Evolutionary conservation across 2,888 invertebrate genomes (phyloP), one percentile per base, ranked within the genome.

Genomic region (Pollenia griseotomentosa): DNA sequence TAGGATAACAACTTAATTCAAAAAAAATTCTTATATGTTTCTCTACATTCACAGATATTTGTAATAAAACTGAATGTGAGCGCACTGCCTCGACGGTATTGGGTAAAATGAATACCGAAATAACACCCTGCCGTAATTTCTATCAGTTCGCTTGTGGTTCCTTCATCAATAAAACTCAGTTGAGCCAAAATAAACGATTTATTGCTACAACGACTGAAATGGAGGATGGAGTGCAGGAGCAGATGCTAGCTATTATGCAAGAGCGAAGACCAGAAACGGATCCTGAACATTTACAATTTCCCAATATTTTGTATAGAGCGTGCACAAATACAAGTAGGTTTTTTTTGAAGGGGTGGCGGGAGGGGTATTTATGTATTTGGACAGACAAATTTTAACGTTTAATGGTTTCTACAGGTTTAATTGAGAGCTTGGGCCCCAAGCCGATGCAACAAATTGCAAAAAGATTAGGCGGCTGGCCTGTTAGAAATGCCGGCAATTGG

Each of bases 401-500:
- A 1, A 14, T 51, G 10, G 46, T 8, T 46, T 59, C 23, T 23
- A 23, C 23, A 59, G 57, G 1, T 88, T 93, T 96, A 16, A 98
- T 99, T 90, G 98, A 98, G 92, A 94, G 95, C 4, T 95, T 96
- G 68, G 98, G 97, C 0, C 93, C 97, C 65, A 93, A 94, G 4
- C 98, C 98, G 0, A 95, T 98, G 59, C 93, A 95, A 77, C 94
- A 94, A 0, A 96, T 97, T 91, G 93, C 98, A 78, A 94, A 94
- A 46, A 94, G 95, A 14, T 94, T 99, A 23, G 98, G 98, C 0
- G 98, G 98, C 5, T 99, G 98, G 98, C 99, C 99, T 0, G 96
- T 97, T n/a, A 19, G 2, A 2, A 83, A 91, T 44, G 93, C 94
- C 12, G 98, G 97, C 94, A 95, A 95, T 88, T 98, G 98, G 98